A percentile compares a stretch with the other conserved stretches of the same genome.
phyloP scores from a whole-genome alignment of 2,113 vertebrate genomes.

The Cygnus atratus region DNA sequence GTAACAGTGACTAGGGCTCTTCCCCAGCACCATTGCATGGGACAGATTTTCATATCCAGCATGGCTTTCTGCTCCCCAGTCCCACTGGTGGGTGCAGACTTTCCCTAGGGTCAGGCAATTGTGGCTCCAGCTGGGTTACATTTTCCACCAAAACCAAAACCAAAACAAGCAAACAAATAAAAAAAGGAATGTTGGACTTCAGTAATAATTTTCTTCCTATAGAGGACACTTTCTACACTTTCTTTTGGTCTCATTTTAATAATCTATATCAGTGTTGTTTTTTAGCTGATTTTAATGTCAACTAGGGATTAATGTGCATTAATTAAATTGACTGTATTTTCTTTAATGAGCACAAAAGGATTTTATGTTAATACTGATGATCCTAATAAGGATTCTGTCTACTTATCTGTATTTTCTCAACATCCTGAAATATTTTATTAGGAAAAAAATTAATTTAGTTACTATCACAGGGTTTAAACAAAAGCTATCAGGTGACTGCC shows the following conservation, averaged over 20 bases:
- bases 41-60: background rate
- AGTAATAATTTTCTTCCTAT: conserved; percentile 58
- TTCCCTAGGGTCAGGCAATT: background rate
- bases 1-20: background rate
- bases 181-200: background rate
- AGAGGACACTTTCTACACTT: conserved; percentile 51
- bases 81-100: background rate
- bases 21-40: fast-evolving
- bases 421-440: conserved; percentile 88
- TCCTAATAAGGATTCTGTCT: conserved; percentile 86
- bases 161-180: background rate
- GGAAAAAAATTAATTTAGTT: conserved; percentile 79
- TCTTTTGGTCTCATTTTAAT: conserved; percentile 71
- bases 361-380: conserved; percentile 94
- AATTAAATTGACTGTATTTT: conserved; percentile 96
- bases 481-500: conserved; percentile 54
- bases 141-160: background rate
- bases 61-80: background rate
- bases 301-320: conserved; percentile 94
- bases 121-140: background rate
- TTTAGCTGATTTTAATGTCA: conserved; percentile 93
- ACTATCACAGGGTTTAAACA: conserved; percentile 35
- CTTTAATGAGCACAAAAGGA: conserved; percentile 95
- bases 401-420: conserved; percentile 90
- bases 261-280: conserved; percentile 81